A percentile compares a stretch with the other conserved stretches of the same genome.
Conservation (phyloP, 2,113 vertebrate species). For the Lamprotornis superbus region DNA sequence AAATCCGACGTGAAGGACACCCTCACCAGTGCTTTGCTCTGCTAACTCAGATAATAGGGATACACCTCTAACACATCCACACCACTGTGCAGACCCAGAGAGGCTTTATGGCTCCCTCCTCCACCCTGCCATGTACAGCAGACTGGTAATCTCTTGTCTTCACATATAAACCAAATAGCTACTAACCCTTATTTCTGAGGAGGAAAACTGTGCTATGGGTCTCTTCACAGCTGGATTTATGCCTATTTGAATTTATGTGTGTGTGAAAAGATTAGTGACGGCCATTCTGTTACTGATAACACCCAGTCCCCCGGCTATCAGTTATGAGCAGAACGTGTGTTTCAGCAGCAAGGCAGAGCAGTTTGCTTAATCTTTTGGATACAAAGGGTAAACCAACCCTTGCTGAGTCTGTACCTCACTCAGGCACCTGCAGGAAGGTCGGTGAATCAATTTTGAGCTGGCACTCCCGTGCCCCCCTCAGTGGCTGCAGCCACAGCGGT, state of each 20-base stretch:
- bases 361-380: neutral
- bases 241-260: neutral
- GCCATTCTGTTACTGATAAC: neutral
- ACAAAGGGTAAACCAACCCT: neutral
- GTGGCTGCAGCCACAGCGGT: neutral
- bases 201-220: neutral
- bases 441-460: neutral
- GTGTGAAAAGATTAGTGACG: neutral
- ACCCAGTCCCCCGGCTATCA: neutral
- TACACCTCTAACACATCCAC: neutral
- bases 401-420: neutral
- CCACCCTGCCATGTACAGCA: neutral
- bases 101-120: neutral
- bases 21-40: neutral
- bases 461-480: neutral
- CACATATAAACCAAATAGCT: neutral
- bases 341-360: neutral
- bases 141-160: neutral
- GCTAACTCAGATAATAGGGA: neutral
- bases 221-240: neutral
- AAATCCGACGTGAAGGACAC: neutral
- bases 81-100: rapidly evolving
- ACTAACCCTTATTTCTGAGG: neutral
- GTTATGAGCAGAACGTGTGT: neutral
- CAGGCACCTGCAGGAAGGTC: neutral